These are phyloP conservation scores for Calidris pugnax DNA, from an alignment of 2,113 vertebrate genomes.

Conservation along the genomic window DNA sequence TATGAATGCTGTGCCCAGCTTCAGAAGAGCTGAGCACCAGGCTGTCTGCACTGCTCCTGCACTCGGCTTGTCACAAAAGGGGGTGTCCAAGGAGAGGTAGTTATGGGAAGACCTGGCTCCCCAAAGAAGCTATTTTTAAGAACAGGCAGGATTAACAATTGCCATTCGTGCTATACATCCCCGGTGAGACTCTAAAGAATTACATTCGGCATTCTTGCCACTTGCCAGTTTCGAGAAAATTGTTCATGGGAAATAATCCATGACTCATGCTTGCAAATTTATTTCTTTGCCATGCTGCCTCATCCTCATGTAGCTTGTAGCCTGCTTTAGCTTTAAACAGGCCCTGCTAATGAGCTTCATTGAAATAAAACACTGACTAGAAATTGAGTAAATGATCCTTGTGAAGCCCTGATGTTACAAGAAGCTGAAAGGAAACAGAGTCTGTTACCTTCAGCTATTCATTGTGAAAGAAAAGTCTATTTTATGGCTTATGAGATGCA, in stretches of 20 bases:
- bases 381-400: neutral
- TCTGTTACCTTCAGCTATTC: neutral
- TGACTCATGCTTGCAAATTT: neutral
- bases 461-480: neutral
- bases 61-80: fast-evolving
- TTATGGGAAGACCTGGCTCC: neutral
- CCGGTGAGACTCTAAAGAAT: neutral
- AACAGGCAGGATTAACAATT: neutral
- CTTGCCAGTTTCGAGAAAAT: neutral
- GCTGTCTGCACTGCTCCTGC: neutral
- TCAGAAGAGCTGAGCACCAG: neutral
- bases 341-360: neutral
- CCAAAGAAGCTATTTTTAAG: neutral
- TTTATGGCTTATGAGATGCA: neutral
- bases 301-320: neutral
- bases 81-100: neutral
- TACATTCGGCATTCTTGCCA: neutral
- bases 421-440: neutral
- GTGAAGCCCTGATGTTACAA: neutral
- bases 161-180: neutral
- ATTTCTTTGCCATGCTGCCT: neutral
- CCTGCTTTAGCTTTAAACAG: neutral
- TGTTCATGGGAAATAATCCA: neutral
- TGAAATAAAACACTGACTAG: neutral
- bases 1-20: fast-evolving